Evolutionary conservation across 1,140 invertebrate species (phyloP).

Genomic region (Cepaea nemoralis): DNA sequence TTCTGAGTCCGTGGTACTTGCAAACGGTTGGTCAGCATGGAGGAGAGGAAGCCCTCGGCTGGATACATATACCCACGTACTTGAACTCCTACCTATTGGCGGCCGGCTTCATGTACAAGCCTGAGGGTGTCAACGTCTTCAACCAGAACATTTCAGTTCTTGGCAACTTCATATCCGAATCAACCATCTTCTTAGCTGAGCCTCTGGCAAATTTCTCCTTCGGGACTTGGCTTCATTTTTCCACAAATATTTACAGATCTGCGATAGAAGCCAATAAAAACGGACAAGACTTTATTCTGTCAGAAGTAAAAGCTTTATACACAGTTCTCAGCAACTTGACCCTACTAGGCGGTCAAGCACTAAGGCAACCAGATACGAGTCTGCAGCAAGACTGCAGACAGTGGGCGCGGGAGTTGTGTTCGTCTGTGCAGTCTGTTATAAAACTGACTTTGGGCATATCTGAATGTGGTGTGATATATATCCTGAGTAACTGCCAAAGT

Average conservation of each 20-base stretch:
- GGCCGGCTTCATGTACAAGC: not conserved
- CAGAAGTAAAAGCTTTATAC: conserved; percentile 32
- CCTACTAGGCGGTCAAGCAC: conserved; percentile 25
- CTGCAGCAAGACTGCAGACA: not conserved
- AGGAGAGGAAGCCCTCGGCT: conserved; percentile 21
- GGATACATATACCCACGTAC: conserved; percentile 10
- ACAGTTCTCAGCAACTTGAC: conserved; percentile 26
- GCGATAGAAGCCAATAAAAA: not conserved
- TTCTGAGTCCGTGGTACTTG: conserved; percentile 44
- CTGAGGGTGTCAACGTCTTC: not conserved
- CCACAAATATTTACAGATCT: not conserved
- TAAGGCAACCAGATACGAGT: not conserved
- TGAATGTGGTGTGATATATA: conserved; percentile 38
- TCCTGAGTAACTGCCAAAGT: not conserved
- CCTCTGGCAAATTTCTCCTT: conserved; percentile 26
- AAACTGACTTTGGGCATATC: not conserved
- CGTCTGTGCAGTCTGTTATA: not conserved
- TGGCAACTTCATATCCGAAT: conserved; percentile 9
- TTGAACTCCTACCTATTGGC: not conserved
- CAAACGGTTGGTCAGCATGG: conserved; percentile 14
- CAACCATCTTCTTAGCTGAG: not conserved
- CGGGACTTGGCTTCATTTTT: conserved; percentile 32
- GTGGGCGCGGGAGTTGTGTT: conserved; percentile 31
- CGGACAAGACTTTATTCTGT: conserved; percentile 10
- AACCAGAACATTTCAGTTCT: conserved; percentile 25